Evolutionary conservation across 2,888 invertebrate species (phyloP).

Genomic region (Cephus sareptanus): DNA sequence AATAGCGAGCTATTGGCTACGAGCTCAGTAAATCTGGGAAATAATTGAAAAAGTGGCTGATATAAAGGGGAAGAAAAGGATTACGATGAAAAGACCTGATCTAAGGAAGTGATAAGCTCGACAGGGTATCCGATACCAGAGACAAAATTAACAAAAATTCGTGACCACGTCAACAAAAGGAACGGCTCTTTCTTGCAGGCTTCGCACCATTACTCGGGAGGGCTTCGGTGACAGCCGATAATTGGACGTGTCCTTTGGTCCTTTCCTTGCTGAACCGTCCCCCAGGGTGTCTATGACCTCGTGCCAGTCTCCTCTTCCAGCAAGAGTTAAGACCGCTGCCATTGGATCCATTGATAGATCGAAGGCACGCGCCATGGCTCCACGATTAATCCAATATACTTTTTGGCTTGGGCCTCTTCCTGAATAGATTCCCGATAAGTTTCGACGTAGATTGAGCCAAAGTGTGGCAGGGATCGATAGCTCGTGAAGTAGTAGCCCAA

Average conservation of each 20-base stretch:
- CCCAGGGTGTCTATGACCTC: neutral
- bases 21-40: neutral
- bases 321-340: neutral
- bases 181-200: conserved; percentile 24
- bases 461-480: neutral
- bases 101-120: neutral
- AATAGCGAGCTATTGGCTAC: neutral
- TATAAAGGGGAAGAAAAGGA: too few species aligned
- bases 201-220: conserved; percentile 39
- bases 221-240: conserved; percentile 44
- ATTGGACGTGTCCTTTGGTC: conserved; percentile 47
- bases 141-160: neutral
- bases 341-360: neutral
- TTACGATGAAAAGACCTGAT: neutral
- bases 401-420: neutral
- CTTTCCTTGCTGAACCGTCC: conserved; percentile 15
- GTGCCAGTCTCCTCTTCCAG: neutral
- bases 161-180: neutral
- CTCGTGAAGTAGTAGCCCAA: neutral
- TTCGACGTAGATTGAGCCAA: neutral
- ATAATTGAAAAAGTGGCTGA: neutral
- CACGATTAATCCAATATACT: conserved; percentile 4
- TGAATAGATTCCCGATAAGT: neutral
- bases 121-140: neutral
- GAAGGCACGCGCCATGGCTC: neutral